phyloP scores from a whole-genome alignment of 2,113 vertebrate genomes.

The Pithys albifrons region DNA sequence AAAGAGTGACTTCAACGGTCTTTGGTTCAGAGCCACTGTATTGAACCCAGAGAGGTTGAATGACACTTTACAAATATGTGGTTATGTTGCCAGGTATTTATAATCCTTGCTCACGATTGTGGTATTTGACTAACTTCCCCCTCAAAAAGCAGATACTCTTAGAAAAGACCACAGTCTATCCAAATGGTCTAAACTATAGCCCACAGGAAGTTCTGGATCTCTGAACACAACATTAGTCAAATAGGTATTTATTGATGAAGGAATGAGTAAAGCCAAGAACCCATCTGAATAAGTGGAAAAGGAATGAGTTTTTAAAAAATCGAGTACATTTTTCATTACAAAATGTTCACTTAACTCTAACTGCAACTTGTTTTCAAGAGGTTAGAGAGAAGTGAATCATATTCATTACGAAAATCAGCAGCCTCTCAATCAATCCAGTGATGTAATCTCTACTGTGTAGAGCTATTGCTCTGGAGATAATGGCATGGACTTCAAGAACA shows the following conservation, averaged over 20 bases:
- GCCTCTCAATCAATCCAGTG: neutral
- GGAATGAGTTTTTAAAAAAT: neutral
- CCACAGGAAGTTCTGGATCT: neutral
- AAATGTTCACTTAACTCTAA: conserved; percentile 8
- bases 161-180: neutral
- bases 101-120: neutral
- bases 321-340: neutral
- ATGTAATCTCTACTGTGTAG: neutral
- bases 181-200: neutral
- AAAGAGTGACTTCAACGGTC: neutral
- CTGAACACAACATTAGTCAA: neutral
- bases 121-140: neutral
- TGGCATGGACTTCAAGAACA: neutral
- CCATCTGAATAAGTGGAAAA: neutral
- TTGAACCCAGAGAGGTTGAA: neutral
- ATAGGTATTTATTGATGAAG: neutral
- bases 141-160: neutral
- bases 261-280: neutral
- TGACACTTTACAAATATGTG: neutral
- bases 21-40: neutral
- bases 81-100: neutral
- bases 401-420: conserved; percentile 25
- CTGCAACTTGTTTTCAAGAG: conserved; percentile 18
- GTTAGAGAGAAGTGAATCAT: conserved; percentile 15
- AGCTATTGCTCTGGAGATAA: neutral